Conservation (phyloP, 2,113 vertebrate genomes). For the Thamnophis sirtalis region DNA sequence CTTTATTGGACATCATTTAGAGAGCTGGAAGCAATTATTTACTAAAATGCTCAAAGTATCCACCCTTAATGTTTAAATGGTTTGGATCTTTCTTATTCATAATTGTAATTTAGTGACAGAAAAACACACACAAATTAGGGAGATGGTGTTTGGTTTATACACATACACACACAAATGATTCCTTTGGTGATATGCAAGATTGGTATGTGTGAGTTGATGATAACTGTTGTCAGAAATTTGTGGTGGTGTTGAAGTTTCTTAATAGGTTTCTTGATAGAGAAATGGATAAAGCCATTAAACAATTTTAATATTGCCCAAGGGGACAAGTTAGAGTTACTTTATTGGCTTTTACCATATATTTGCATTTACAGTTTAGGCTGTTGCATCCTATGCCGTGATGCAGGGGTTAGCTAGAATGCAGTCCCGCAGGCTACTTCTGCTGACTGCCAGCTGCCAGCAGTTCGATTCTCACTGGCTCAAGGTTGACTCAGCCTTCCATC, state of each 20-base stretch:
- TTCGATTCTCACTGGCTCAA: too few species aligned
- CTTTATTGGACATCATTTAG: background rate
- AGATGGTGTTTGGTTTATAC: slow-evolving; percentile 10
- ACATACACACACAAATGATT: background rate
- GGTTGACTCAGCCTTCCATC: too few species aligned
- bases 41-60: background rate
- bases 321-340: slow-evolving; percentile 13
- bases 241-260: slow-evolving; percentile 48
- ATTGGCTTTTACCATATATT: slow-evolving; percentile 5
- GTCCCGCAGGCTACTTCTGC: too few species aligned
- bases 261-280: slow-evolving; percentile 26
- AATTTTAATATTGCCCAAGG: slow-evolving; percentile 12
- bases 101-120: background rate
- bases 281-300: slow-evolving; percentile 30
- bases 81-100: background rate
- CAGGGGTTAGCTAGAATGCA: too few species aligned
- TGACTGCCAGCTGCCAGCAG: too few species aligned
- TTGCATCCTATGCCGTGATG: background rate
- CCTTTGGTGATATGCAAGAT: slow-evolving; percentile 22
- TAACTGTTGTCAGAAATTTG: slow-evolving; percentile 42
- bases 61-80: background rate
- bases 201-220: slow-evolving; percentile 38
- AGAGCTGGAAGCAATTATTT: background rate
- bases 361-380: background rate
- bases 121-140: background rate